phyloP scores from a whole-genome alignment of 2,113 vertebrate species.

The Bubo blakistoni region DNA sequence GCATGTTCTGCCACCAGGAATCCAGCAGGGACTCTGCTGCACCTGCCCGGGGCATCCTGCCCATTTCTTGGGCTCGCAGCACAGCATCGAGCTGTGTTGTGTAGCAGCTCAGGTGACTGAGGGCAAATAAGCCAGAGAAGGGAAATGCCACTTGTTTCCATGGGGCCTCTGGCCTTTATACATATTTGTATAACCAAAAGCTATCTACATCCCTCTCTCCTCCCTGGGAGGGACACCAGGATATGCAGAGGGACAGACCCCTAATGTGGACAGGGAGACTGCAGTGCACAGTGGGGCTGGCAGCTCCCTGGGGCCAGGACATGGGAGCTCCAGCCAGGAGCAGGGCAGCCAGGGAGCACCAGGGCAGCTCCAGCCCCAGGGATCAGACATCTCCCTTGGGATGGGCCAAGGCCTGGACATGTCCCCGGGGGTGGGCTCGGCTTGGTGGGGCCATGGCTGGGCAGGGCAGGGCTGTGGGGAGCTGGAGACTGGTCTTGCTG shows the following conservation, averaged over 20 bases:
- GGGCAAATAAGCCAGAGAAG: neutral
- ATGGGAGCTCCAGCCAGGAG: neutral
- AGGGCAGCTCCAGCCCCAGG: neutral
- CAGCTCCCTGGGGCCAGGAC: neutral
- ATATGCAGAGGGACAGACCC: neutral
- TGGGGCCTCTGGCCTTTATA: neutral
- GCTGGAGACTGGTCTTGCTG: neutral
- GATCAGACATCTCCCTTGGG: neutral
- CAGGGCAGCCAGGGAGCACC: neutral
- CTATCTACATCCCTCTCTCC: neutral
- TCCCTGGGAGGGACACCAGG: neutral
- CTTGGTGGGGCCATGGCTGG: neutral
- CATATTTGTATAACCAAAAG: neutral
- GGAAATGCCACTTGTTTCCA: neutral
- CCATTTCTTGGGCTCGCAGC: neutral
- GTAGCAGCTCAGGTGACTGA: neutral
- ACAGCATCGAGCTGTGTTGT: neutral
- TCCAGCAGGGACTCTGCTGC: neutral
- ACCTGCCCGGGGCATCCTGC: neutral
- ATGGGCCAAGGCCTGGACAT: neutral
- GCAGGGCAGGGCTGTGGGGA: neutral
- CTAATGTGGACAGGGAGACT: neutral
- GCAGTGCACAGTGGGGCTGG: neutral
- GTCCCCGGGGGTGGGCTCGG: fast-evolving
- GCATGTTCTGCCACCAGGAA: neutral